Base-by-base conservation (phyloP, 2,888 invertebrate genomes). In the Plagodis pulveraria region DNA sequence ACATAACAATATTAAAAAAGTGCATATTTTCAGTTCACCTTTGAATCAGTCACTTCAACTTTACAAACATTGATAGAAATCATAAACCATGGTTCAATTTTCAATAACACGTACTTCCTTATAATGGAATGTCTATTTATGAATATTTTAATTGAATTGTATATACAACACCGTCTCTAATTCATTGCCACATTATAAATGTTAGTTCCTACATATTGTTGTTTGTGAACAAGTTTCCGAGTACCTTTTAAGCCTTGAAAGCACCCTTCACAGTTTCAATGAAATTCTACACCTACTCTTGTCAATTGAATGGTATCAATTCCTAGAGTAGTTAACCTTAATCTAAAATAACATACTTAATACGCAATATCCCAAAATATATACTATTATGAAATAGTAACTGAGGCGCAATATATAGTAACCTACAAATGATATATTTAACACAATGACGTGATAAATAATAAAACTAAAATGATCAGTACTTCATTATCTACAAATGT, bases 181-280 rank as follows among this genome's bases (percentile, higher is more conserved):
- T 55, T 56, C 53, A 61, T 54, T 52, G 58, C 53, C 55, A 63
- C 49, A 54, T 50, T 10, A 41, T 59, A 46, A 52, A 12, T 50
- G 35, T 32, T 36, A 50, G 61, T 71, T 70, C 66, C 66, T 55
- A 43, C 52, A 64, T 12, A 36, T 35, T 42, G 22, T 34, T 42
- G 12, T 34, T 34, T 6, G 33, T 48, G 34, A 34, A 34, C 34
- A 6, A 8, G 48, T 49, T 69, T 69, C 65, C 68, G 69, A 58
- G 59, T 54, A 50, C 43, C 65, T 65, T 55, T 56, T 50, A 60
- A 34, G 63, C 74, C 73, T 71, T 74, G 65, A 46, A 52, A 38
- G 42, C 45, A 50, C 62, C 75, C 36, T 54, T 76, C 72, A 66
- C 62, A 70, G 44, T 52, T 68, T 74, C 48, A 73, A 69, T 74